Base-by-base conservation (phyloP, 1,140 invertebrate species). In the Drosophila sechellia region DNA sequence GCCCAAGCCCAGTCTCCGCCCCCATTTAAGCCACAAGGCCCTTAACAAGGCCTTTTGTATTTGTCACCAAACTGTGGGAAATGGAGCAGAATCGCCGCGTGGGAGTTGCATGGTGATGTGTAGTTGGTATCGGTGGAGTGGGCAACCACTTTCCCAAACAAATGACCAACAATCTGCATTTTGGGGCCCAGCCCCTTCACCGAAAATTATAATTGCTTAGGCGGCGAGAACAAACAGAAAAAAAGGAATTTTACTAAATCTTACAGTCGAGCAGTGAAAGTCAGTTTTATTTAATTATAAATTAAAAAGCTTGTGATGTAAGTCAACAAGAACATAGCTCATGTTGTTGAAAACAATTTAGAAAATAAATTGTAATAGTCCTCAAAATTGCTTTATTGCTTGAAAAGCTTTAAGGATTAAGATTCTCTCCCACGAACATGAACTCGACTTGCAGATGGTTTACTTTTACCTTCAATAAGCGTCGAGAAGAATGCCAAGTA, bases 161-260 rank as follows among this genome's bases (percentile, higher is more conserved):
- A 79, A 78, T 78, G 68, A 77, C 77, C 61, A 74, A 53, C 77
- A 79, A 79, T 78, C 76, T 78, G 76, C 76, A 78, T 79, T 79
- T 74, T 54, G 52, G 48, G 61, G 34, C 56, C 43, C 66, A 56
- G 52, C 31, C 48, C 49, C 17, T 20, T 4, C 60, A 34, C 35
- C 10, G 55, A 74, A 79, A 79, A 74, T 79, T 79, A 79, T 79
- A 79, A 79, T 79, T 79, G 69, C 76, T 56, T 73, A 79, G 76
- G 68, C 54, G 60, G 20, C 60, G 56, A 45, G 40, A 15, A 45
- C 15, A 63, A 35, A 37, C n/a, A 5, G 22, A 13, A 27, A 48
- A 48, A n/a, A 2, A 17, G 17, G 3, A n/a, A 8, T 22, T 13
- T 5, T 6, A 22, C 13, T 46, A 6, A 42, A 8, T 42, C 40